Base-by-base conservation (phyloP, 2,888 invertebrate genomes). In the Drosophila ezoana region DNA sequence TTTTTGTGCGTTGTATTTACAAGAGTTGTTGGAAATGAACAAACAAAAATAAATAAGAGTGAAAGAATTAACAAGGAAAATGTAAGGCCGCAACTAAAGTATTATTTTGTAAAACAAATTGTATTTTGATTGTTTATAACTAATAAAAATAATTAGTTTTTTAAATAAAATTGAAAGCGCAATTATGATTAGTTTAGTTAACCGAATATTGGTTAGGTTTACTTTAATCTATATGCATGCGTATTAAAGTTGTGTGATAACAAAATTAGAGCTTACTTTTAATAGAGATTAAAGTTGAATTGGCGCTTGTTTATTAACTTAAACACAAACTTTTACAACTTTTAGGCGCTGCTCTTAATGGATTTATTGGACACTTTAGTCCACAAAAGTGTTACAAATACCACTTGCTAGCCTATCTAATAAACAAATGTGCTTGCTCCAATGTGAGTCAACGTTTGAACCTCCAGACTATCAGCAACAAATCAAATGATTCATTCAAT, bases 81-180 rank as follows among this genome's bases (percentile, higher is more conserved):
- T 48, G 18, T 18, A 23, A 43, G 62, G 45, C 18, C 49, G 38
- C 56, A 54, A 58, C 53, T 64, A 48, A 77, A 83, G 83, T 83
- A 88, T 83, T 83, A 88, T 86, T 83, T 88, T 86, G 72, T 83
- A 72, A 59, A 85, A 75, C 80, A 86, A 83, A 76, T 69, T 85
- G 70, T 61, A 78, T 74, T 80, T 68, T 38, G 71, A 87, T 77
- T 71, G 73, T 76, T 83, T 84, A 44, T 44, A 81, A 84, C 60
- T 52, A 81, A 73, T 61, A 69, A 71, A 75, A 76, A 63, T 59
- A 82, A 79, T 53, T 87, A 87, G 87, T 87, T 82, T 81, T 87
- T 84, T 84, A 75, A 28, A 81, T 75, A 82, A 52, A 5, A 10
- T 6, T 9, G 8, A 14, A 9, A 13, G 16, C 8, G 3, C 20